Evolutionary conservation across 2,113 vertebrate genomes (phyloP), one percentile per base, ranked within the genome.

Genomic region (Potamarius usumacintae): DNA sequence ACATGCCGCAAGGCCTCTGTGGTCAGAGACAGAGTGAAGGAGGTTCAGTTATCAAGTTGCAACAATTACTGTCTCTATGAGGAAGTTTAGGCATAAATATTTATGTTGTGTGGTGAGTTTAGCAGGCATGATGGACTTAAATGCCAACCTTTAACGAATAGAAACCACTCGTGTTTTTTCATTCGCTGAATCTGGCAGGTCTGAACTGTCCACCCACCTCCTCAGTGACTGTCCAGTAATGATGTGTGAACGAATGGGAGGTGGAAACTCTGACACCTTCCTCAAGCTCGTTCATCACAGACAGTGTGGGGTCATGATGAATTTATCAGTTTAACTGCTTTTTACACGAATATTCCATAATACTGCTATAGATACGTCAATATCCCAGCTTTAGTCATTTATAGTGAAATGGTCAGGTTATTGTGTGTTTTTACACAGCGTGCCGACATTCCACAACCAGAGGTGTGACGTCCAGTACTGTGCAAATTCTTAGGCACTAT

Each of bases 251-350:
- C 22, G 71, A 48, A 74, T 50, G 71, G 71, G 34, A 74, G 71
- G 71, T 74, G 71, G 20, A 74, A 74, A 74, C 71, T 74, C 71
- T 11, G 71, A 74, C 71, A 48, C 71, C 71, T 74, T 48, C 42
- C 42, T 74, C 34, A 20, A 74, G 71, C 71, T 48, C 71, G 42
- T 22, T 74, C 22, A 48, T 74, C 34, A 74, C 71, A 20, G 2
- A 74, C 42, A 74, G 34, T 74, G 71, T 74, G 34, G 8, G 42
- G 71, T 74, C 71, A 74, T 74, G 42, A 72, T 72, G 22, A 20
- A 74, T 74, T 18, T 20, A 48, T 22, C 71, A 48, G 8, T 48
- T 74, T 20, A 48, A 48, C 71, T 74, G 71, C 27, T 17, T 71
- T 34, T 15, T 12, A 34, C 65, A 42, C 42, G 42, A 3, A 42